A percentile compares a stretch with the other conserved stretches of the same genome.
Evolutionary conservation across 2,888 invertebrate genomes (phyloP).

Genomic region (Mythimna albipuncta): DNA sequence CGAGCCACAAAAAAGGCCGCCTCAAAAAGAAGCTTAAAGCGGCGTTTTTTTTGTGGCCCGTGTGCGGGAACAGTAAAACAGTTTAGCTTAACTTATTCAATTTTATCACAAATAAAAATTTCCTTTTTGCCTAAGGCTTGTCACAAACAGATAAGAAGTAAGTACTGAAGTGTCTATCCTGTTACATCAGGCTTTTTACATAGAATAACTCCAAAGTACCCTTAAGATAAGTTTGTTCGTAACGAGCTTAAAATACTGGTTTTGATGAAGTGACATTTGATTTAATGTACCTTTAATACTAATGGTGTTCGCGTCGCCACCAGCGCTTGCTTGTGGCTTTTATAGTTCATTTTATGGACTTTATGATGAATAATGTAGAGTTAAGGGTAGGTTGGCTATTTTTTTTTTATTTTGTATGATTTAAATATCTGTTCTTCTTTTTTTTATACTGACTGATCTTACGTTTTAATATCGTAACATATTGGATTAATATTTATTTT

Average conservation of each 20-base stretch:
- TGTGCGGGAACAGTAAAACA: background rate
- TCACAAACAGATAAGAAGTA: slow-evolving; percentile 33
- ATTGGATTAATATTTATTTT: background rate
- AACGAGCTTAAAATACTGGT: slow-evolving; percentile 48
- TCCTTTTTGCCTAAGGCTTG: slow-evolving; percentile 1
- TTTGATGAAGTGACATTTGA: slow-evolving; percentile 58
- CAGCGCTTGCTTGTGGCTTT: slow-evolving; percentile 26
- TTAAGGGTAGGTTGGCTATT: background rate
- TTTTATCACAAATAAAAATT: slow-evolving; percentile 5
- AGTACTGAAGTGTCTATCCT: slow-evolving; percentile 26
- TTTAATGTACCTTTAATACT: slow-evolving; percentile 55
- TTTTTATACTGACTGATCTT: background rate
- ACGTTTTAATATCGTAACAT: background rate
- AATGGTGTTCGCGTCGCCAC: slow-evolving; percentile 26
- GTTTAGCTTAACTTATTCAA: background rate
- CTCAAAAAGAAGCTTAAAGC: too few species aligned
- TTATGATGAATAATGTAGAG: background rate
- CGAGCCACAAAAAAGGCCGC: too few species aligned
- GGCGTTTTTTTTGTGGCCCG: too few species aligned
- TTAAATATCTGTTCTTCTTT: background rate
- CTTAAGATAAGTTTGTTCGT: slow-evolving; percentile 45
- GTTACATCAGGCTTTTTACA: slow-evolving; percentile 24
- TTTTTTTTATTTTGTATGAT: background rate
- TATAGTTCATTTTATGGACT: slow-evolving; percentile 31
- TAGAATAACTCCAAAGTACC: slow-evolving; percentile 31